Percentiles rank a stretch among this genome's conserved stretches.
Evolutionary conservation across 2,113 vertebrate species (phyloP).

Genomic region (Actenoides hombroni): DNA sequence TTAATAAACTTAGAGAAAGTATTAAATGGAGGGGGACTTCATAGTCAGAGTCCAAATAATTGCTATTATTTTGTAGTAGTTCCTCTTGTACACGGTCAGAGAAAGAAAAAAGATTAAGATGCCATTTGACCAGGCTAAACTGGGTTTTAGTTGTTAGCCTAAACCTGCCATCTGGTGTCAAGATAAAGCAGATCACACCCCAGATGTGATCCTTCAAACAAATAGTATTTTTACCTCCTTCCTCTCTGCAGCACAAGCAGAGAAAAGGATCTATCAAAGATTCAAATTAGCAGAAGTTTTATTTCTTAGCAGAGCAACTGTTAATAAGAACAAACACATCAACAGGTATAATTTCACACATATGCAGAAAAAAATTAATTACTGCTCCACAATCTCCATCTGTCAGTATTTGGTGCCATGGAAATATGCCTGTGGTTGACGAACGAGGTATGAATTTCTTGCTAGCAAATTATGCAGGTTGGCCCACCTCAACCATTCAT

Average conservation of each 20-base stretch:
- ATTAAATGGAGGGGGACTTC: not conserved
- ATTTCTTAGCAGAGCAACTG: slow-evolving; percentile 41
- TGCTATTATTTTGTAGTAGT: slow-evolving; percentile 75
- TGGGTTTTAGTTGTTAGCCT: slow-evolving; percentile 69
- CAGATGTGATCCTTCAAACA: slow-evolving; percentile 76
- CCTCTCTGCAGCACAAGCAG: not conserved
- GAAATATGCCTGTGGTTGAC: slow-evolving; percentile 50
- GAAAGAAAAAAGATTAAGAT: slow-evolving; percentile 59
- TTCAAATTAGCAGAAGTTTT: slow-evolving; percentile 43
- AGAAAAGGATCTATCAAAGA: slow-evolving; percentile 44
- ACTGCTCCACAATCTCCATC: slow-evolving; percentile 4
- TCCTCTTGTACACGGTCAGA: slow-evolving; percentile 35
- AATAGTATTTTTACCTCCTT: slow-evolving; percentile 41
- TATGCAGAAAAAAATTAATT: slow-evolving; percentile 5
- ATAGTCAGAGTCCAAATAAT: slow-evolving; percentile 11
- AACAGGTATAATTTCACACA: slow-evolving; percentile 54
- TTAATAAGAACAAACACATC: slow-evolving; percentile 49
- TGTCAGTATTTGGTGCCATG: slow-evolving; percentile 25
- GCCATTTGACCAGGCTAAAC: slow-evolving; percentile 61
- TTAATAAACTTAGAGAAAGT: slow-evolving; percentile 37
- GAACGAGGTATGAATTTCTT: slow-evolving; percentile 66
- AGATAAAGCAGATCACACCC: slow-evolving; percentile 72
- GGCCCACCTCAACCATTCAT: slow-evolving; percentile 58
- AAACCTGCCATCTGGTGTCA: slow-evolving; percentile 82
- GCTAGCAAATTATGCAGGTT: slow-evolving; percentile 42